Conservation (phyloP, 2,888 invertebrate genomes). For the Oscheius sp. region DNA sequence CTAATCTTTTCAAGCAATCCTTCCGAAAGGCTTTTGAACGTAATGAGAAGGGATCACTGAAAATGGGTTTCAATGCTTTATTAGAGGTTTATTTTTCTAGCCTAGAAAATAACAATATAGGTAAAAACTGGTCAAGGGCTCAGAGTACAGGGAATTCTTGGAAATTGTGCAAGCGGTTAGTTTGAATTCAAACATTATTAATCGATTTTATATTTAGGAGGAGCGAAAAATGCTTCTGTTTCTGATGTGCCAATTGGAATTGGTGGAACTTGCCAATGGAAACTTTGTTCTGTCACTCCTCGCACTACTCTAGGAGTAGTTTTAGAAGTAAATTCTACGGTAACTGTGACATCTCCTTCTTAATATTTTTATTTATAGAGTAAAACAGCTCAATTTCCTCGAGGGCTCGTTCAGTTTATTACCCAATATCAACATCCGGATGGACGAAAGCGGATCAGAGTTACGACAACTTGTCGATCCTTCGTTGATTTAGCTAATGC, state of each 20-base stretch:
- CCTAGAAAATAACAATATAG: not conserved
- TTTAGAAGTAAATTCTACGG: slow-evolving; percentile 89
- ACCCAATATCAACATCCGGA: slow-evolving; percentile 97
- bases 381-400: slow-evolving; percentile 80
- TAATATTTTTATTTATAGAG: slow-evolving; percentile 80
- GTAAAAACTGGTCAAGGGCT: slow-evolving; percentile 11
- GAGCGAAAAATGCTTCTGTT: slow-evolving; percentile 83
- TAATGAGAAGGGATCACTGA: slow-evolving; percentile 86
- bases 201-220: slow-evolving; percentile 25
- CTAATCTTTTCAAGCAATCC: slow-evolving; percentile 97
- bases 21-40: slow-evolving; percentile 93
- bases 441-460: slow-evolving; percentile 84
- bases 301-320: slow-evolving; percentile 91
- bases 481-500: slow-evolving; percentile 90
- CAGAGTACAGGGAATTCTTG: slow-evolving; percentile 4
- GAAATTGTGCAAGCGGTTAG: slow-evolving; percentile 12
- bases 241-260: slow-evolving; percentile 96
- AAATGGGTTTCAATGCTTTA: slow-evolving; percentile 92
- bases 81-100: slow-evolving; percentile 76
- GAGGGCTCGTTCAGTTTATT: slow-evolving; percentile 96
- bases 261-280: slow-evolving; percentile 97
- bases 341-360: not conserved
- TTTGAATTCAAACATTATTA: not conserved
- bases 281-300: slow-evolving; percentile 88
- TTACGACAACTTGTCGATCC: slow-evolving; percentile 93